phyloP scores from a whole-genome alignment of 2,797 vertebrate species.

The Eidolon dupreanum region DNA sequence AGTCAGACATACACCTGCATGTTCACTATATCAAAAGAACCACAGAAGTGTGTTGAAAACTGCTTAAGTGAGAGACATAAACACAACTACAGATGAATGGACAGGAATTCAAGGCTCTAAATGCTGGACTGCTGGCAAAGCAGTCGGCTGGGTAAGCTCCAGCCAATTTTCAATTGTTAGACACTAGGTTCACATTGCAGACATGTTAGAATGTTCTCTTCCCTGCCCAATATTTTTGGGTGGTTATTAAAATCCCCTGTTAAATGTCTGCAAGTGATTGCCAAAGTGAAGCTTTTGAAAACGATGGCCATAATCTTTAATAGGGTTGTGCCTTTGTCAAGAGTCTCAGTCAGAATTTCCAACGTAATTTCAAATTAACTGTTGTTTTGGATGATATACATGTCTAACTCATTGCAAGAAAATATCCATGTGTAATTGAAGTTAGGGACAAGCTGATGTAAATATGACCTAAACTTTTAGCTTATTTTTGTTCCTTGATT shows the following conservation, averaged over 20 bases:
- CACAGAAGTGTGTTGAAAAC: constrained; percentile 73
- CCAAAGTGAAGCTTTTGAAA: constrained; percentile 40
- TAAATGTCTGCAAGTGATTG: constrained; percentile 49
- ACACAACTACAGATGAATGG: constrained; percentile 67
- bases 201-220: constrained; percentile 16
- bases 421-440: not conserved
- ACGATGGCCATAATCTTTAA: constrained; percentile 33
- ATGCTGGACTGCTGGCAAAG: constrained; percentile 58
- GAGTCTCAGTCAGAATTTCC: constrained; percentile 34
- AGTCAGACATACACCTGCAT: constrained; percentile 67
- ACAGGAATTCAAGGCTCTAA: constrained; percentile 60
- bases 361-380: not conserved
- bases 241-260: constrained; percentile 53
- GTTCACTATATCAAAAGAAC: constrained; percentile 71
- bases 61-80: constrained; percentile 76
- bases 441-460: not conserved
- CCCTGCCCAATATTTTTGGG: constrained; percentile 19
- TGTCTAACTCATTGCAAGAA: constrained; percentile 14
- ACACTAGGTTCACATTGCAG: constrained; percentile 40
- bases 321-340: constrained; percentile 36
- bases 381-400: constrained; percentile 1
- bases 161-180: constrained; percentile 39
- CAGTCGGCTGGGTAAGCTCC: not conserved
- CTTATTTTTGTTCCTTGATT: not conserved
- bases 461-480: constrained; percentile 17